Conservation (phyloP, 2,797 vertebrate genomes). For the Cryptoprocta ferox region DNA sequence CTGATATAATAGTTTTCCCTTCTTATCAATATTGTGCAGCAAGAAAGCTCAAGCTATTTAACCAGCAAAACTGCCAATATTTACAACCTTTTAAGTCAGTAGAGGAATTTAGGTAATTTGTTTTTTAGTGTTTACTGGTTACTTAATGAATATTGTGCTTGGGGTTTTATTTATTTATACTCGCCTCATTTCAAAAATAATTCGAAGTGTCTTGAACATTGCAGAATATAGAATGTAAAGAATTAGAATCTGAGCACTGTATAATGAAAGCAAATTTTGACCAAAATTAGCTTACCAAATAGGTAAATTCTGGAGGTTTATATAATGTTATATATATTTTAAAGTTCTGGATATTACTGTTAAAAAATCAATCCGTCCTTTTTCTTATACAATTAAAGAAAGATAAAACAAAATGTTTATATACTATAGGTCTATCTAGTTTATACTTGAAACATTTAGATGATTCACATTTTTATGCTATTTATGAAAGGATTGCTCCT, state of each 20-base stretch:
- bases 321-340: not conserved
- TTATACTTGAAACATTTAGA: not conserved
- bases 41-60: slow-evolving; percentile 64
- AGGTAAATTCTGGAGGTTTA: not conserved
- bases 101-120: slow-evolving; percentile 61
- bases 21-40: slow-evolving; percentile 64
- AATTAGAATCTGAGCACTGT: not conserved
- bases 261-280: slow-evolving; percentile 4
- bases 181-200: slow-evolving; percentile 13
- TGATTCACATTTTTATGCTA: slow-evolving; percentile 26
- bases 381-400: not conserved
- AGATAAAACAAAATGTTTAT: not conserved
- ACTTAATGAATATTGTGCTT: slow-evolving; percentile 64
- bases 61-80: slow-evolving; percentile 58
- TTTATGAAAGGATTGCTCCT: not conserved
- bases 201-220: not conserved
- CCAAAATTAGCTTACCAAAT: not conserved
- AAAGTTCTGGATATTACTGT: not conserved
- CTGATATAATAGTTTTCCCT: slow-evolving; percentile 36
- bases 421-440: not conserved
- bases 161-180: slow-evolving; percentile 29
- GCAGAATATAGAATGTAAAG: not conserved
- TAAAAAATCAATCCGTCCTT: not conserved
- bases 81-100: slow-evolving; percentile 61
- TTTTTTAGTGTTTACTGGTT: slow-evolving; percentile 54